Conservation (phyloP, 2,113 vertebrate genomes). For the Pelusios castaneus region DNA sequence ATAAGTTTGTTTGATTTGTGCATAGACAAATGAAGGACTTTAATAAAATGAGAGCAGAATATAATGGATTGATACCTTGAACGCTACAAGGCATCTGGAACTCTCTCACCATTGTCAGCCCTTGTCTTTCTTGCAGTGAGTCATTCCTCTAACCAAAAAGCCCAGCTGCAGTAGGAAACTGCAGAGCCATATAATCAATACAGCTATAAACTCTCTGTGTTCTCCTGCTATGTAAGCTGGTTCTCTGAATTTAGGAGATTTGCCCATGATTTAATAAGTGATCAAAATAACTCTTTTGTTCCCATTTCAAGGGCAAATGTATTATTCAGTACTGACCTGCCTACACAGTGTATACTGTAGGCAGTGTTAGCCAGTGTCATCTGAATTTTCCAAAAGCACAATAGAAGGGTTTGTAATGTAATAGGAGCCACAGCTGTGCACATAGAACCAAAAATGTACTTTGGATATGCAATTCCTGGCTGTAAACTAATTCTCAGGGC, state of each 20-base stretch:
- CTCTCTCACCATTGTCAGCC: slow-evolving; percentile 35
- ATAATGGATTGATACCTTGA: slow-evolving; percentile 55
- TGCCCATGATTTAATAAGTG: neutral
- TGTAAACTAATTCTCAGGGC: neutral
- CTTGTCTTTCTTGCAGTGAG: slow-evolving; percentile 43
- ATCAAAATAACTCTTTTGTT: neutral
- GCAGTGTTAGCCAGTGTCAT: neutral
- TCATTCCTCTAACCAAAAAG: slow-evolving; percentile 24
- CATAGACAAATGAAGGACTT: slow-evolving; percentile 29
- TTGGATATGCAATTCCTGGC: neutral
- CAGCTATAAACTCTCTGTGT: neutral
- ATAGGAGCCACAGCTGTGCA: neutral
- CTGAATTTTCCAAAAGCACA: neutral
- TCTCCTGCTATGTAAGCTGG: neutral
- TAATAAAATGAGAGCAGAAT: slow-evolving; percentile 43
- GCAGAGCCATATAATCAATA: neutral
- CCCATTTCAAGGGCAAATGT: neutral
- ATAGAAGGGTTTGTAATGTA: neutral
- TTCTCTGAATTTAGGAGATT: neutral
- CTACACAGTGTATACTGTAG: neutral
- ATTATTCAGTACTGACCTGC: neutral
- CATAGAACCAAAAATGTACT: neutral
- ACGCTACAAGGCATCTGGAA: slow-evolving; percentile 51
- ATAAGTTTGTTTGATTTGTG: slow-evolving; percentile 40
- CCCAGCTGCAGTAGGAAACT: neutral